Base-by-base conservation (phyloP, 2,113 vertebrate genomes). In the Pelmatolapia mariae region DNA sequence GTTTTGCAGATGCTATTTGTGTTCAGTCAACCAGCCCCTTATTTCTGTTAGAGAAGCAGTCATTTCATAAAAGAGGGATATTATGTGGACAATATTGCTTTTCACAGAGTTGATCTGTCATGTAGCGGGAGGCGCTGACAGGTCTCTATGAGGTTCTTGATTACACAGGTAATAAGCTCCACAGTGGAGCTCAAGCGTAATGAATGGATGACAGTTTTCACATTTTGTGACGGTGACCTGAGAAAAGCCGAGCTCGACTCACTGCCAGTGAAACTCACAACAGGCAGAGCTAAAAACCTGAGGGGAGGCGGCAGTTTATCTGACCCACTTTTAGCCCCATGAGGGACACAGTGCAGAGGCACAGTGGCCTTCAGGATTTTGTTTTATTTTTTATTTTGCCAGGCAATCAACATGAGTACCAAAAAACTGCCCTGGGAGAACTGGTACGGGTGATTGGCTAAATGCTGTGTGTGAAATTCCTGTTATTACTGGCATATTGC, bases 121-220 rank as follows among this genome's bases (percentile, higher is more conserved):
- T 90, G 59, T 38, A n/a, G 66, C 82, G 31, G 83, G 78, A 89
- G 89, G 81, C 33, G 4, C 78, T 90, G 90, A 90, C 85, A 89
- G 87, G 54, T 86, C 86, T 66, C 71, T 83, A 53, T 83, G 79
- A 89, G 89, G 15, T 68, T 88, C 88, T 56, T 89, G 87, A 93
- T 94, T 90, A 84, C 84, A 56, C 19, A 53, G 86, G 90, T 90
- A 91, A 94, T 93, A 92, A 90, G 88, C 85, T 88, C 26, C 88
- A 85, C 86, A 19, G 59, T 61, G 82, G 82, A 43, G 84, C 86
- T 86, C 10, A 81, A 86, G 82, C 36, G 56, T 91, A 86, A 93
- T 89, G 90, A 92, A 93, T 87, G 78, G 89, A 89, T 87, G 92
- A 89, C 88, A 92, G 89, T 80, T 91, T 89, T 90, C 80, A 89